Evolutionary conservation across 2,888 invertebrate species (phyloP).

Genomic region (Drosophila lutescens): DNA sequence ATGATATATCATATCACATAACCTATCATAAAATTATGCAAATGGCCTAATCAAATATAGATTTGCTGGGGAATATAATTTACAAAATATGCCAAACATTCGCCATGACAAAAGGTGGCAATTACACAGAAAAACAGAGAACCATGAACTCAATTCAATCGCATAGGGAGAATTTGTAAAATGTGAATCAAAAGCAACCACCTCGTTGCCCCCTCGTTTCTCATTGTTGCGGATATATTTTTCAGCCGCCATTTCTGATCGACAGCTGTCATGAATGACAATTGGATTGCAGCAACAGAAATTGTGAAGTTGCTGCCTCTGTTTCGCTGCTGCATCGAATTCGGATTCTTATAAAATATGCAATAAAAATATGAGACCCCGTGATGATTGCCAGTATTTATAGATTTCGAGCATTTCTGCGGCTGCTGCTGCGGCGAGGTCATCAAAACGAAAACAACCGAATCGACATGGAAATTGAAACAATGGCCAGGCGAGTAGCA

Average conservation of each 20-base stretch:
- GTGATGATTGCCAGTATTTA: constrained; percentile 60
- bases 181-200: constrained; percentile 59
- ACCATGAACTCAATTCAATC: constrained; percentile 58
- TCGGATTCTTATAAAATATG: constrained; percentile 64
- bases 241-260: constrained; percentile 80
- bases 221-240: constrained; percentile 42
- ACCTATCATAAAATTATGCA: constrained; percentile 34
- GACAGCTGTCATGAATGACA: constrained; percentile 82
- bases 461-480: constrained; percentile 72
- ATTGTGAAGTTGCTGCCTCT: constrained; percentile 8
- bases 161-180: constrained; percentile 14
- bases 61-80: constrained; percentile 49
- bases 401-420: constrained; percentile 44
- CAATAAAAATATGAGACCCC: constrained; percentile 71
- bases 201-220: constrained; percentile 1
- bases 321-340: constrained; percentile 30
- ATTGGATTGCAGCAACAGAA: constrained; percentile 64
- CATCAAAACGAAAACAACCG: constrained; percentile 74
- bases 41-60: constrained; percentile 25
- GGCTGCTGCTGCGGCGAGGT: constrained; percentile 54
- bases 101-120: constrained; percentile 66
- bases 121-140: constrained; percentile 52
- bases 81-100: constrained; percentile 71
- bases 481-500: constrained; percentile 62
- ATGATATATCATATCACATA: constrained; percentile 19